A percentile compares a stretch with the other conserved stretches of the same genome.
phyloP scores from a whole-genome alignment of 2,888 invertebrate genomes.

The Nysson spinosus region DNA sequence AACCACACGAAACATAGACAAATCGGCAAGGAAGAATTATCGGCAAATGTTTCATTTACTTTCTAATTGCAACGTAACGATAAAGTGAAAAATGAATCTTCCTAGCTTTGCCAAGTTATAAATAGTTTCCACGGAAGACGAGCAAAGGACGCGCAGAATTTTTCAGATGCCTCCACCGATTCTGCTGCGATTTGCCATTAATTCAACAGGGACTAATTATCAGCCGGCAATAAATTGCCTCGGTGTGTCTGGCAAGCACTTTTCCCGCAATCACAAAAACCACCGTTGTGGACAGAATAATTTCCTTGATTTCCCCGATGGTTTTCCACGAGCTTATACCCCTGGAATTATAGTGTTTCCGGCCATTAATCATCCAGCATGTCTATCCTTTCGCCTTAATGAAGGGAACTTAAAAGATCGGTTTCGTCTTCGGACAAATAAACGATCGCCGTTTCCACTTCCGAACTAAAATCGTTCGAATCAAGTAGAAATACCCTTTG shows the following conservation, averaged over 20 bases:
- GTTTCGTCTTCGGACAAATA: too few species aligned
- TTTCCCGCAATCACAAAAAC: constrained; percentile 17
- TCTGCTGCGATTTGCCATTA: constrained; percentile 8
- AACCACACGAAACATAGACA: not conserved
- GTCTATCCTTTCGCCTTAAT: too few species aligned
- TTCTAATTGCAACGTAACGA: not conserved
- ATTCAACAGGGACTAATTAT: constrained; percentile 26
- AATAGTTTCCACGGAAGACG: too few species aligned
- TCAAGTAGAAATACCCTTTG: too few species aligned
- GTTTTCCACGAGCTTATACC: constrained; percentile 1
- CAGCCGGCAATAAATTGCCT: constrained; percentile 8
- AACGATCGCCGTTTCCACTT: too few species aligned
- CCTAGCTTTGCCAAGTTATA: too few species aligned
- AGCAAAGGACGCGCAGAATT: not conserved
- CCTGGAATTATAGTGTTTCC: not conserved
- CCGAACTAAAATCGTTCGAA: too few species aligned
- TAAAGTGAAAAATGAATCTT: too few species aligned
- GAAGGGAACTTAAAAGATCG: too few species aligned
- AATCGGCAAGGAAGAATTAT: not conserved
- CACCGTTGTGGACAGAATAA: constrained; percentile 1
- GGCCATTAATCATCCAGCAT: constrained; percentile 25
- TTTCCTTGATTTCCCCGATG: constrained; percentile 29
- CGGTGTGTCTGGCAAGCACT: constrained; percentile 1
- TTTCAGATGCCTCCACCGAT: not conserved
- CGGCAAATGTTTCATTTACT: not conserved